Evolutionary conservation across 2,797 vertebrate genomes (phyloP).

Genomic region (Anabas testudineus): DNA sequence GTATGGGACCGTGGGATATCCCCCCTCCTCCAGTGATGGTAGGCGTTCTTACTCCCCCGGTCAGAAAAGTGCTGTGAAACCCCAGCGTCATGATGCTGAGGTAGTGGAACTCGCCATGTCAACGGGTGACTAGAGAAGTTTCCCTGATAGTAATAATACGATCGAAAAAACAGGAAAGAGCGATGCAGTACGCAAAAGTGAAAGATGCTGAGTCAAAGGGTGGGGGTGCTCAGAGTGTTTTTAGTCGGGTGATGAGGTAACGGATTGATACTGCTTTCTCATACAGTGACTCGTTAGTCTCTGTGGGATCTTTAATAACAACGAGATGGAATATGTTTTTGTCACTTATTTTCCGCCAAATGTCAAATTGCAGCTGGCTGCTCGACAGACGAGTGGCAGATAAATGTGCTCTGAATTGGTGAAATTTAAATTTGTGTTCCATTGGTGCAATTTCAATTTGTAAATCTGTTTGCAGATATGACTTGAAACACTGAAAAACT

Average conservation of each 20-base stretch:
- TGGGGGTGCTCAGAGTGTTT: constrained; percentile 57
- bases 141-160: constrained; percentile 82
- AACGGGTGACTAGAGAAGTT: constrained; percentile 73
- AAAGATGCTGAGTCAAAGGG: constrained; percentile 81
- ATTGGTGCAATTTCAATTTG: no score
- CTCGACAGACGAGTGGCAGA: constrained; percentile 9
- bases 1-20: constrained; percentile 52
- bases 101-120: constrained; percentile 77
- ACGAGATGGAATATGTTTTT: constrained; percentile 47
- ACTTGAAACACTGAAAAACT: no score
- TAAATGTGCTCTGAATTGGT: background rate
- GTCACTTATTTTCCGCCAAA: constrained; percentile 49
- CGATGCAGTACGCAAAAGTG: constrained; percentile 65
- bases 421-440: background rate
- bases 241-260: constrained; percentile 60
- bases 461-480: background rate
- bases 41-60: constrained; percentile 51
- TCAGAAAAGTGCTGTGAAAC: constrained; percentile 71
- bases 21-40: constrained; percentile 56
- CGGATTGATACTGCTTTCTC: constrained; percentile 52
- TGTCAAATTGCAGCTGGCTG: constrained; percentile 30
- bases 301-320: constrained; percentile 55
- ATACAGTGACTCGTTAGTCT: constrained; percentile 40
- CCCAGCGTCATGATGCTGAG: constrained; percentile 45
- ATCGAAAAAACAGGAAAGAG: constrained; percentile 75